phyloP scores from a whole-genome alignment of 2,113 vertebrate species.

The Hippocampus barbouri region DNA sequence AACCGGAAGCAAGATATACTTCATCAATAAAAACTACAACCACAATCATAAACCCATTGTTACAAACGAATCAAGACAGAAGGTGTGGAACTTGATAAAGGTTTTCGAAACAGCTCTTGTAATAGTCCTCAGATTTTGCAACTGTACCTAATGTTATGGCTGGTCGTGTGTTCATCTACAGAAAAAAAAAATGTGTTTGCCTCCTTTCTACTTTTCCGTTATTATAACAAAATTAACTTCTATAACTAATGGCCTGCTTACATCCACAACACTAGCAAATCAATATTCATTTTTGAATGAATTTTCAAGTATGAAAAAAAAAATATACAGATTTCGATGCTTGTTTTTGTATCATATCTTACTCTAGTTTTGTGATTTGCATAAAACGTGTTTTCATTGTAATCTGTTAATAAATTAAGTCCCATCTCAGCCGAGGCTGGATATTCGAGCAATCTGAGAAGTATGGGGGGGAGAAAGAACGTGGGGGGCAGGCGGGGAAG shows the following conservation, averaged over 20 bases:
- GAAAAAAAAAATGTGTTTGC: background rate
- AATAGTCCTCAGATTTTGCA: too few relatives aligned
- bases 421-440: background rate
- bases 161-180: background rate
- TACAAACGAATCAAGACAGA: background rate
- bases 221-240: background rate
- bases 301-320: background rate
- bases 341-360: background rate
- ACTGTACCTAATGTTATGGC: too few relatives aligned
- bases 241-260: background rate
- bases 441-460: background rate
- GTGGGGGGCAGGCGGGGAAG: slow-evolving; percentile 33
- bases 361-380: background rate
- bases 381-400: background rate
- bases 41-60: background rate
- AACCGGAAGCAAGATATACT: background rate
- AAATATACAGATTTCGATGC: background rate
- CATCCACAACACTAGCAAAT: background rate
- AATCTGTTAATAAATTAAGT: background rate
- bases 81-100: background rate
- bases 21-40: background rate
- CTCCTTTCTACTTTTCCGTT: background rate
- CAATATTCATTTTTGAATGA: background rate
- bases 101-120: too few relatives aligned
- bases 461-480: background rate